phyloP scores from a whole-genome alignment of 2,888 invertebrate species.

The Diaperis boleti region DNA sequence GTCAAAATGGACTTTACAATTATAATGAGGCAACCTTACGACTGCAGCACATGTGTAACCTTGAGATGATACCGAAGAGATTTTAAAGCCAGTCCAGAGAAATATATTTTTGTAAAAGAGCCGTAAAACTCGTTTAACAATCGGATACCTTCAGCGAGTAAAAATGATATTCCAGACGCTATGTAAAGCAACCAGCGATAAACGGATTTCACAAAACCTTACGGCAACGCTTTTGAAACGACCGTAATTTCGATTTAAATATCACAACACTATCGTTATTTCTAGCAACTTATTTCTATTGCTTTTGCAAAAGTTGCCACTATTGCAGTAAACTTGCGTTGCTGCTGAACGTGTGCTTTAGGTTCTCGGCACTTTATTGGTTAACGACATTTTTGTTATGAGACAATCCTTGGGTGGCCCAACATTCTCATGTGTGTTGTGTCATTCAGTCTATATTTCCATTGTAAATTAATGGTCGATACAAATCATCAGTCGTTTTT shows the following conservation, averaged over 20 bases:
- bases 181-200: slow-evolving; percentile 23
- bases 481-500: background rate
- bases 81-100: slow-evolving; percentile 5
- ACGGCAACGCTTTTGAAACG: slow-evolving; percentile 27
- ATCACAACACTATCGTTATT: slow-evolving; percentile 32
- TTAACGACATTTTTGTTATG: slow-evolving; percentile 2
- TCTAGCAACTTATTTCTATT: slow-evolving; percentile 24
- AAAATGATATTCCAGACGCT: slow-evolving; percentile 10
- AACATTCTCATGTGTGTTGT: background rate
- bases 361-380: slow-evolving; percentile 7
- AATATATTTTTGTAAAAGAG: slow-evolving; percentile 12
- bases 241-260: slow-evolving; percentile 32
- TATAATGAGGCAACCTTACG: slow-evolving; percentile 21
- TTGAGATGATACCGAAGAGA: slow-evolving; percentile 15
- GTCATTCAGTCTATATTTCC: no score
- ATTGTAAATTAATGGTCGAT: background rate
- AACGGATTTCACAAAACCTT: slow-evolving; percentile 28
- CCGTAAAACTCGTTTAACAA: slow-evolving; percentile 22
- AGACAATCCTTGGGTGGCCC: slow-evolving; percentile 12
- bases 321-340: slow-evolving; percentile 10
- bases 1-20: slow-evolving; percentile 23
- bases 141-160: slow-evolving; percentile 15
- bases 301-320: slow-evolving; percentile 5
- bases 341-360: background rate
- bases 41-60: slow-evolving; percentile 5